phyloP scores from a whole-genome alignment of 1,140 invertebrate species.

The Phymorhynchus buccinoides region DNA sequence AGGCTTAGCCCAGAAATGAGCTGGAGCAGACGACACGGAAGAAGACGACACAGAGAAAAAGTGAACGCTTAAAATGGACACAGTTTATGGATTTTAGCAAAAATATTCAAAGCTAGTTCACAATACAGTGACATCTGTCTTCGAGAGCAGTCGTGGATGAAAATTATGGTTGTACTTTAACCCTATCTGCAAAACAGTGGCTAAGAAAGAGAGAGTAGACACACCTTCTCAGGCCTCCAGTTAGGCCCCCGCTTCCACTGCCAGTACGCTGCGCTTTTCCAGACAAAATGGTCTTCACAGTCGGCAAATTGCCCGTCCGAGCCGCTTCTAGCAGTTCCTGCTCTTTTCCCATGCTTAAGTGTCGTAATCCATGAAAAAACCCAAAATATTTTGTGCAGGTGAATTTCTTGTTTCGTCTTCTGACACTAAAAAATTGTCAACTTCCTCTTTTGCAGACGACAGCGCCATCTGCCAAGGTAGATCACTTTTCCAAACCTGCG shows the following conservation, averaged over 20 bases:
- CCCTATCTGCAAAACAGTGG: not conserved
- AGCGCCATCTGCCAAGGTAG: constrained; percentile 52
- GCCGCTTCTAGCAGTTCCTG: constrained; percentile 96
- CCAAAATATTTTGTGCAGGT: not conserved
- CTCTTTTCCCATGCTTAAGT: constrained; percentile 86
- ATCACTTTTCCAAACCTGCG: not conserved
- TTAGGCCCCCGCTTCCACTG: constrained; percentile 24
- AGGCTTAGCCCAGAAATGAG: no score
- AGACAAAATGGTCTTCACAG: constrained; percentile 92
- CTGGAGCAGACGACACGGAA: not conserved
- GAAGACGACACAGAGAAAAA: no score
- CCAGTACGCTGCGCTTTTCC: constrained; percentile 76
- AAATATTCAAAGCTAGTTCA: not conserved
- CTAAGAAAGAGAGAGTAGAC: not conserved
- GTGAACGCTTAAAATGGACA: not conserved
- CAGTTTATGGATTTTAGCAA: not conserved
- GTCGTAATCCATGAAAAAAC: constrained; percentile 28
- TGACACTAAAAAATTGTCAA: constrained; percentile 30
- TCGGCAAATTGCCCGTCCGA: constrained; percentile 88
- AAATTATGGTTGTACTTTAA: not conserved
- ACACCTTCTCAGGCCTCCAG: constrained; percentile 42
- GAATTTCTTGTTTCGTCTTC: not conserved
- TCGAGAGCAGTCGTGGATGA: not conserved
- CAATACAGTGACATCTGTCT: not conserved
- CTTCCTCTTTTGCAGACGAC: constrained; percentile 36